Conservation (phyloP, 92 coral and sea anemone species). For the Parazoanthus swiftii region DNA sequence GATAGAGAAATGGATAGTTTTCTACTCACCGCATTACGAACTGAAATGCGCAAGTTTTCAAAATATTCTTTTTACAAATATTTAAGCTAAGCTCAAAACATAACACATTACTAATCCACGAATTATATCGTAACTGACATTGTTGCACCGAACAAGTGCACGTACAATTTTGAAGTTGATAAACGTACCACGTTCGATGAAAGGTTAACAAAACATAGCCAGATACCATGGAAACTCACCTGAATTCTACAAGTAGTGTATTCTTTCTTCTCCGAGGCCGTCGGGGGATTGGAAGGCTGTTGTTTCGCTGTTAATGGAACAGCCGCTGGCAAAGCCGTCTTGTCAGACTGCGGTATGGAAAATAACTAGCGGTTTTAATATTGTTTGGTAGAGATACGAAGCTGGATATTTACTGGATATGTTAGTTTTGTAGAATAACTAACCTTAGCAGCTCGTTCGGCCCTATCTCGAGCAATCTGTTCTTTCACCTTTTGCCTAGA, state of each 20-base stretch:
- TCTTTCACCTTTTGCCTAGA: constrained; percentile 89
- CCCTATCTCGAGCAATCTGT: constrained; percentile 91
- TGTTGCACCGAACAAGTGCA: no score
- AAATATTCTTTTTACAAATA: no score
- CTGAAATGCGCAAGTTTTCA: no score
- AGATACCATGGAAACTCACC: constrained; percentile 49
- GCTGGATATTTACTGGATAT: neutral
- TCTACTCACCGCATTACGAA: no score
- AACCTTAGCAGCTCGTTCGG: constrained; percentile 92
- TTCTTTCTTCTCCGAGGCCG: constrained; percentile 69
- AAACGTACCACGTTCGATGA: neutral
- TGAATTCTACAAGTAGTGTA: constrained; percentile 84
- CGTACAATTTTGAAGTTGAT: no score
- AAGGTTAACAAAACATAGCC: neutral
- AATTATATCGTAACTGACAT: no score
- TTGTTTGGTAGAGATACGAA: neutral
- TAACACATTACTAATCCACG: no score
- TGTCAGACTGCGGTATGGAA: constrained; percentile 23
- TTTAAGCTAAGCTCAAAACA: no score
- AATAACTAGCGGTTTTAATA: neutral
- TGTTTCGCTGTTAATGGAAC: constrained; percentile 33
- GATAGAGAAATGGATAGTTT: no score
- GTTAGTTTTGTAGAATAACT: neutral
- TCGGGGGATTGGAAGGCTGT: constrained; percentile 45
- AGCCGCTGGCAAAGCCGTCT: constrained; percentile 41